These are phyloP conservation scores for Tipula vernalis DNA, from an alignment of 2,888 invertebrate genomes.

Conservation along the genomic window DNA sequence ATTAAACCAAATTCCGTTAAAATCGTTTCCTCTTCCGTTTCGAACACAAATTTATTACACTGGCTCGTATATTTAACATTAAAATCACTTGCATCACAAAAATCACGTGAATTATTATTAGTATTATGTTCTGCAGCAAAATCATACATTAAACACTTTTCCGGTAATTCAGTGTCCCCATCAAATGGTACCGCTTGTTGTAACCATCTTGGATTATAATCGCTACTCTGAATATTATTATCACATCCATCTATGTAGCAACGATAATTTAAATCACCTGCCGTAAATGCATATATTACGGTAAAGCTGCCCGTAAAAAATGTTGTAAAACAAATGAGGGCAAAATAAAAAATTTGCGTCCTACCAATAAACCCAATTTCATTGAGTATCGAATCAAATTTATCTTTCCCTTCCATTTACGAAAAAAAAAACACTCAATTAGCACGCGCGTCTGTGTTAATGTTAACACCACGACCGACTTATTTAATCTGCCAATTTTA, in stretches of 20 bases:
- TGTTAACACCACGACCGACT: no score
- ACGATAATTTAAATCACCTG: conserved; percentile 6
- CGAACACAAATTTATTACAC: not conserved
- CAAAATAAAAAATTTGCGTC: not conserved
- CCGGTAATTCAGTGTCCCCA: not conserved
- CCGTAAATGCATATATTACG: not conserved
- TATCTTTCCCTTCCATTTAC: not conserved
- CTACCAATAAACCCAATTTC: not conserved
- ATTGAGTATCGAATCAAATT: not conserved
- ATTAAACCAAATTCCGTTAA: not conserved
- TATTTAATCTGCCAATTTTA: no score
- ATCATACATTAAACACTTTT: not conserved
- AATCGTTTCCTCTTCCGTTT: not conserved
- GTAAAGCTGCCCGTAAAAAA: not conserved
- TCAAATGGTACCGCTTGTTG: not conserved
- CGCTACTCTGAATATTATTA: not conserved
- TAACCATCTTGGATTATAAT: not conserved
- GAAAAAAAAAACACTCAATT: no score
- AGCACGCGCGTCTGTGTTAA: no score
- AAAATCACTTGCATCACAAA: not conserved
- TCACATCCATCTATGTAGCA: not conserved
- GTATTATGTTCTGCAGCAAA: no score
- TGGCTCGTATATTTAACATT: not conserved
- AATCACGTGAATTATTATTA: not conserved
- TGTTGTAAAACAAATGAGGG: not conserved